Evolutionary conservation across 2,797 vertebrate species (phyloP).

Genomic region (Tokudaia muenninki): DNA sequence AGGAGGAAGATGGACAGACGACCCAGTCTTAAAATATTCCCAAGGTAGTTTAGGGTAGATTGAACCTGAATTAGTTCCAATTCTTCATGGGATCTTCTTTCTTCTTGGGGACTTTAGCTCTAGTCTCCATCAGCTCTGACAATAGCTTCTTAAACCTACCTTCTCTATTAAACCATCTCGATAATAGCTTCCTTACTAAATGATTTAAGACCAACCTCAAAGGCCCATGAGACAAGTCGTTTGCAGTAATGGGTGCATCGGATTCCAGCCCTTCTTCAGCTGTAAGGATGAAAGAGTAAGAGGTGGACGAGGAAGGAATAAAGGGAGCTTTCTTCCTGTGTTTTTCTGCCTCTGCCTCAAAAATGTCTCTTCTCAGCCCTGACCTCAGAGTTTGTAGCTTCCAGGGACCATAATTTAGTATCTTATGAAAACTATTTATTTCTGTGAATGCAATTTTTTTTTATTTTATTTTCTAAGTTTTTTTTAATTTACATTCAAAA

Average conservation of each 20-base stretch:
- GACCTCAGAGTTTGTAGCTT: not conserved
- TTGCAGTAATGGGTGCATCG: not conserved
- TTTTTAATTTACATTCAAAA: too few species aligned
- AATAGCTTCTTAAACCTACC: not conserved
- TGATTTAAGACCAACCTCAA: not conserved
- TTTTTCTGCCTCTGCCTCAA: not conserved
- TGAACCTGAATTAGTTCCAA: not conserved
- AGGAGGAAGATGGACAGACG: not conserved
- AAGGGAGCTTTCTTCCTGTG: not conserved
- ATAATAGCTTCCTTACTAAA: not conserved
- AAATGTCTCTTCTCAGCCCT: not conserved
- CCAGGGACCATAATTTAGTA: not conserved
- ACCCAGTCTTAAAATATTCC: not conserved
- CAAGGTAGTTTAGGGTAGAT: not conserved
- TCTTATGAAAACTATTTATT: not conserved
- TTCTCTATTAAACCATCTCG: not conserved
- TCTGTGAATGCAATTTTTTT: constrained; percentile 11
- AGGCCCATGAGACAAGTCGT: not conserved
- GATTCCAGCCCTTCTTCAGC: not conserved
- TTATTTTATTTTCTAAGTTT: too few species aligned
- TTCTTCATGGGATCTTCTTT: not conserved
- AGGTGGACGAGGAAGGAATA: not conserved
- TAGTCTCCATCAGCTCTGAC: not conserved
- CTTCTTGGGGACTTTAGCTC: not conserved
- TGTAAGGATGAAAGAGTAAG: not conserved